Percentiles rank a stretch among this genome's conserved stretches.
These are phyloP conservation scores for Coenobita brevimanus DNA, from an alignment of 1,140 invertebrate species.

Conservation along the genomic window DNA sequence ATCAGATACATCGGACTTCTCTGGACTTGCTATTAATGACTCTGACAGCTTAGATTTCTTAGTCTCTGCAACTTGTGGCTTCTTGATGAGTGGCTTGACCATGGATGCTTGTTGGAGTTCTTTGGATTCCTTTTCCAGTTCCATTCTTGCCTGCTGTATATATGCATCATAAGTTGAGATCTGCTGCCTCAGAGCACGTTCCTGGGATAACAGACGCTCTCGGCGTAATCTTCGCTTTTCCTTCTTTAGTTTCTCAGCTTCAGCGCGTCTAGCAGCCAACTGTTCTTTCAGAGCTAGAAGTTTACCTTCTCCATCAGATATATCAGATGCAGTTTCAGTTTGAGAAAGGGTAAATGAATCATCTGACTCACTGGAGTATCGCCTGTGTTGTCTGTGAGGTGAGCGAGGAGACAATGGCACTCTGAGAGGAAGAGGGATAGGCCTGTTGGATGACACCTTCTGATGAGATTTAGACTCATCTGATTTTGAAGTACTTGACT, in stretches of 20 bases:
- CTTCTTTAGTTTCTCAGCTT: constrained; percentile 75
- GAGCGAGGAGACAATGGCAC: constrained; percentile 70
- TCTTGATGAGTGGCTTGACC: constrained; percentile 76
- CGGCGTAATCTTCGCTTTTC: constrained; percentile 74
- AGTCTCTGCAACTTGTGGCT: constrained; percentile 73
- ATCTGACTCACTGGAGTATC: constrained; percentile 77
- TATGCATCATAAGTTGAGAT: constrained; percentile 77
- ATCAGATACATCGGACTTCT: constrained; percentile 60
- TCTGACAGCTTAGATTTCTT: constrained; percentile 46
- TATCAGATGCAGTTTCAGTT: constrained; percentile 76
- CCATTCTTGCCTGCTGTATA: constrained; percentile 74
- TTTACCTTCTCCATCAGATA: constrained; percentile 76
- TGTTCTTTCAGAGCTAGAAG: constrained; percentile 76
- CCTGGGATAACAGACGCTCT: constrained; percentile 76
- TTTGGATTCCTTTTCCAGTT: constrained; percentile 74
- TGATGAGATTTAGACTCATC: constrained; percentile 34
- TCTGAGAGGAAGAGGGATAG: constrained; percentile 65
- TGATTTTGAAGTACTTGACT: constrained; percentile 23
- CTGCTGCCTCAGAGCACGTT: constrained; percentile 76
- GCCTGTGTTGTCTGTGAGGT: constrained; percentile 70
- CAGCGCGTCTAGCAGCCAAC: constrained; percentile 74
- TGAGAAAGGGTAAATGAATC: constrained; percentile 77
- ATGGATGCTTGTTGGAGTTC: constrained; percentile 69
- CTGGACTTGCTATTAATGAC: constrained; percentile 33
- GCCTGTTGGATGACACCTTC: constrained; percentile 21